Conservation (phyloP, 2,113 vertebrate species). For the Noturus placidus region DNA sequence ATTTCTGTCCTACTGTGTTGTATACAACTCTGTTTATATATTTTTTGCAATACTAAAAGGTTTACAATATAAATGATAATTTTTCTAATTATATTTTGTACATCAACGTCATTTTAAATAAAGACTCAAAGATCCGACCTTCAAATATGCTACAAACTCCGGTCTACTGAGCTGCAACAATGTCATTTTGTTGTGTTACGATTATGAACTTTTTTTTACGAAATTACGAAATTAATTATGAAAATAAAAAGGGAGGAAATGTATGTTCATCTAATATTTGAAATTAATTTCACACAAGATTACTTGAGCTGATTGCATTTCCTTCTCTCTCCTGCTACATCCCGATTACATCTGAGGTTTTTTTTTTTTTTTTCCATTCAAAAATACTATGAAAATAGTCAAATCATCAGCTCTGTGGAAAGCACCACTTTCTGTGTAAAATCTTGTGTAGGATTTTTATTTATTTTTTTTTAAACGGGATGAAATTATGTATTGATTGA, state of each 20-base stretch:
- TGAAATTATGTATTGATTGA: background rate
- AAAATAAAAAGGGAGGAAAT: background rate
- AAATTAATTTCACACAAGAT: background rate
- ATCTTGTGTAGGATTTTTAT: background rate
- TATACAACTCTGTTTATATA: background rate
- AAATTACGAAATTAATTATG: too few relatives aligned
- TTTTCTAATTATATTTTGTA: background rate
- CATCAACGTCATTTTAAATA: background rate
- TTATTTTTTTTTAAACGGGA: background rate
- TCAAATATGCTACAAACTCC: background rate
- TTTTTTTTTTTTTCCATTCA: background rate
- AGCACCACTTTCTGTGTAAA: background rate
- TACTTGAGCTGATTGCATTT: background rate
- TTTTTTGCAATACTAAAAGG: background rate
- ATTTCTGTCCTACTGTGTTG: background rate
- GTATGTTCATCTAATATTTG: background rate
- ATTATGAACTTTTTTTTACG: too few relatives aligned
- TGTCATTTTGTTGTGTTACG: too few relatives aligned
- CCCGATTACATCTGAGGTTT: background rate
- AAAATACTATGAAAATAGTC: too few relatives aligned
- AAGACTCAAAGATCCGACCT: background rate
- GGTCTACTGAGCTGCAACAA: background rate
- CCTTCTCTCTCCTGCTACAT: background rate
- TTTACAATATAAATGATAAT: background rate
- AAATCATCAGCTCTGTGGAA: background rate